Evolutionary conservation across 2,888 invertebrate genomes (phyloP).

Genomic region (Clitarchus hookeri): DNA sequence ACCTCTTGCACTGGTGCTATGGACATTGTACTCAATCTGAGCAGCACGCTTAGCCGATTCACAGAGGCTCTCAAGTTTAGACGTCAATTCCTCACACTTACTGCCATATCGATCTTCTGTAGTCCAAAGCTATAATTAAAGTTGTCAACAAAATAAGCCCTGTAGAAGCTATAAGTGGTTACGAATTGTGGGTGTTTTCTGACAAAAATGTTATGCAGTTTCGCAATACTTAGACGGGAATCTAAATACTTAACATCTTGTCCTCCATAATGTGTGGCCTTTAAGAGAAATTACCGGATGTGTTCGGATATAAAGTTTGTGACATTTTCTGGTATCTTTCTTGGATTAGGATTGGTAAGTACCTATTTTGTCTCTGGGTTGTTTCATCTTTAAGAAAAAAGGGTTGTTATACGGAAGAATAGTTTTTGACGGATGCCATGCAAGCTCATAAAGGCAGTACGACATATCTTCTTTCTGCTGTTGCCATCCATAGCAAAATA

Average conservation of each 20-base stretch:
- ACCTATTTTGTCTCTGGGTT: background rate
- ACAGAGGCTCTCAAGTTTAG: background rate
- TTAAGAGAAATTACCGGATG: too few species aligned
- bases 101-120: background rate
- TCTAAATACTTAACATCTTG: conserved; percentile 17
- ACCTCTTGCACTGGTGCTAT: too few species aligned
- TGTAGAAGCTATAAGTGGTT: background rate
- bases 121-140: background rate
- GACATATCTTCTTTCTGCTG: background rate
- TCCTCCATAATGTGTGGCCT: too few species aligned
- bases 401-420: background rate
- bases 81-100: background rate
- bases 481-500: background rate
- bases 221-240: background rate
- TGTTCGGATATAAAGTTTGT: too few species aligned
- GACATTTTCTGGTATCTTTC: background rate
- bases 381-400: background rate
- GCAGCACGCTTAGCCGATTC: background rate
- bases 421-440: background rate
- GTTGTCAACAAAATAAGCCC: background rate
- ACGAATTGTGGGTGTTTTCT: background rate
- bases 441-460: background rate
- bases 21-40: too few species aligned
- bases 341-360: background rate
- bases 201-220: background rate